Base-by-base conservation (phyloP, 2,888 invertebrate genomes). In the Caenorhabditis wallacei region DNA sequence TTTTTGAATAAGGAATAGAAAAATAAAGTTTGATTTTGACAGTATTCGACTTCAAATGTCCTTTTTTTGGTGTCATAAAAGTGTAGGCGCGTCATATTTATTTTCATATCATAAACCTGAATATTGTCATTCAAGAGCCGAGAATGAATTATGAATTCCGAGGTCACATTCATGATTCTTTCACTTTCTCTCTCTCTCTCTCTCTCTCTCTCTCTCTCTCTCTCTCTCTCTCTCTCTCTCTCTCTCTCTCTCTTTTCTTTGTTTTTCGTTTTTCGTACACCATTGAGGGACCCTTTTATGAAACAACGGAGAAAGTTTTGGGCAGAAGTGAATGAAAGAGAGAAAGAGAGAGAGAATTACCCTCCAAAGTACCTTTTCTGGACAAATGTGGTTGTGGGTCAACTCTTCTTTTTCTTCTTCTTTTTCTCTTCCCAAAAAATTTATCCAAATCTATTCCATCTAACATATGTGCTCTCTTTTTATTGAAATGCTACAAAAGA, bases 381-480 rank as follows among this genome's bases (percentile, higher is more conserved):
- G 59, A 11, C 26, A 20, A 68, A 35, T 51, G 51, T 24, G 54
- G 10, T 13, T 48, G 5, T 18, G n/a, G n/a, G 46, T 22, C 40
- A 24, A 8, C 43, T 61, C 56, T 57, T 59, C 53, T n/a, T n/a
- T n/a, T n/a, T n/a, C n/a, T n/a, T n/a, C n/a, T n/a, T n/a, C n/a
- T n/a, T n/a, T n/a, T n/a, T 51, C 40, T 43, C 57, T 40, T 37
- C 53, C n/a, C n/a, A n/a, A 20, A 37, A 53, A 66, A 66, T 66
- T 75, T 75, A 64, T 75, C 64, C 68, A 76, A 76, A 59, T 69
- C 76, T 68, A 68, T 78, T 69, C 68, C 63, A 61, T 54, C 69
- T 63, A 61, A 20, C 78, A 78, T 78, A 61, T 76, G 74, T 64
- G 75, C 59, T 64, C 75, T 74, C 35, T 35, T 56, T 64, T 59